Evolutionary conservation across 2,113 vertebrate species (phyloP), one percentile per base, ranked within the genome.

Genomic region (Pteruthius melanotis): DNA sequence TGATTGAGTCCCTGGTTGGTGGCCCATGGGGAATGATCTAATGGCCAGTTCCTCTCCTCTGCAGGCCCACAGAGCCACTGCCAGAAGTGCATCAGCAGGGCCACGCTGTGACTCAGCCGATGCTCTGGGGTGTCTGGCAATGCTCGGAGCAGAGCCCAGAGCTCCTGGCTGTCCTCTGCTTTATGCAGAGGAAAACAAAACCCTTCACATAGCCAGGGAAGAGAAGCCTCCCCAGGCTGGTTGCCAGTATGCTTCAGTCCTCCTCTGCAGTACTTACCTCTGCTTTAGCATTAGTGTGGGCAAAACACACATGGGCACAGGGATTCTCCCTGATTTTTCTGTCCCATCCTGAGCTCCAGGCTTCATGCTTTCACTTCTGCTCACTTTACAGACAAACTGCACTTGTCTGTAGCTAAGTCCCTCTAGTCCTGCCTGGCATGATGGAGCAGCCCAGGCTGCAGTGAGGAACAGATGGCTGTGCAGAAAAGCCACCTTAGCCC

Each of bases 51-150:
- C 54, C 76, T 31, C 59, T 92, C 54, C 76, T 31, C 59, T 20
- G 50, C 74, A 21, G 65, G 20, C 47, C 54, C 91, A 59, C 63
- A 50, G 23, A 86, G 80, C 13, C 78, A 30, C 30, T 2, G 12
- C 69, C 83, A 83, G 66, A 13, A 63, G 26, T 2, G 39, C 40
- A 19, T 37, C 44, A 81, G 63, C 45, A 75, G 1, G 70, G 54
- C 27, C 84, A 44, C 0, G 0, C 42, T 20, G 70, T 15, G 61
- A 54, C 42, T 35, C 86, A 56, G 33, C 49, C 4, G 3, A 11
- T 65, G 74, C 79, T 64, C 71, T 4, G 9, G n/a, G 52, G 44
- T 27, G 52, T 63, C 44, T 15, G 0, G 60, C 63, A 87, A 7
- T 6, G 27, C 74, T 59, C 2, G 4, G 31, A 9, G 49, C 2